A percentile compares a stretch with the other conserved stretches of the same genome.
Conservation (phyloP, 2,797 vertebrate species). For the Enteromius trimaculatus region DNA sequence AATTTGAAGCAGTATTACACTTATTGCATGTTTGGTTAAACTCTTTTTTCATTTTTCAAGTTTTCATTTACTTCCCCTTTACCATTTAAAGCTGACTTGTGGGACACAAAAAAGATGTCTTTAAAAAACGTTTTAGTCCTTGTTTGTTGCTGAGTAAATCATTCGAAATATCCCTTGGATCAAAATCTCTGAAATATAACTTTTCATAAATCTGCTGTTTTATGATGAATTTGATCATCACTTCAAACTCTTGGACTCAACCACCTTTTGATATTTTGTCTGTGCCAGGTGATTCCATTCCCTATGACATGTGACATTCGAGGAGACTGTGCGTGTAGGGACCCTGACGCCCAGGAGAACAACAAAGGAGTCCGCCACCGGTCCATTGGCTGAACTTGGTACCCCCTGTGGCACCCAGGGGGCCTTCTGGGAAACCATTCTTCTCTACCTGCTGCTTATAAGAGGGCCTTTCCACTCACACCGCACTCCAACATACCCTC, state of each 20-base stretch:
- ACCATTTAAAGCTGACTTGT: not conserved
- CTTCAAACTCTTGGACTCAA: not conserved
- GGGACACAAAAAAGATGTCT: not conserved
- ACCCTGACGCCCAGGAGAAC: constrained; percentile 84
- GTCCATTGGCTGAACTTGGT: constrained; percentile 64
- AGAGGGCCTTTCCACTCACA: constrained; percentile 64
- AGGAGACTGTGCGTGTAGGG: constrained; percentile 85
- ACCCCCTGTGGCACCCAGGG: not conserved
- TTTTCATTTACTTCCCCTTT: not conserved
- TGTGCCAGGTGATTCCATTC: constrained; percentile 84
- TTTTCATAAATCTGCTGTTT: not conserved
- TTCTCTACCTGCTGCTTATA: constrained; percentile 69
- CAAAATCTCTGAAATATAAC: not conserved
- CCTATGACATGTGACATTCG: constrained; percentile 85
- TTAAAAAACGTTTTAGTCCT: not conserved
- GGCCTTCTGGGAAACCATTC: constrained; percentile 65
- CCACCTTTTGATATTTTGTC: constrained; percentile 11
- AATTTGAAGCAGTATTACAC: too few species aligned
- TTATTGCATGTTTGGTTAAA: too few species aligned
- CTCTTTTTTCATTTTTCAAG: too few species aligned
- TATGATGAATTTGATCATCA: not conserved
- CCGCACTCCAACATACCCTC: constrained; percentile 79
- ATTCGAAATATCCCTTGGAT: not conserved
- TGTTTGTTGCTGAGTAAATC: not conserved
- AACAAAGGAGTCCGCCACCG: constrained; percentile 67